Conservation (phyloP, 2,797 vertebrate genomes). For the Silurus aristotelis region DNA sequence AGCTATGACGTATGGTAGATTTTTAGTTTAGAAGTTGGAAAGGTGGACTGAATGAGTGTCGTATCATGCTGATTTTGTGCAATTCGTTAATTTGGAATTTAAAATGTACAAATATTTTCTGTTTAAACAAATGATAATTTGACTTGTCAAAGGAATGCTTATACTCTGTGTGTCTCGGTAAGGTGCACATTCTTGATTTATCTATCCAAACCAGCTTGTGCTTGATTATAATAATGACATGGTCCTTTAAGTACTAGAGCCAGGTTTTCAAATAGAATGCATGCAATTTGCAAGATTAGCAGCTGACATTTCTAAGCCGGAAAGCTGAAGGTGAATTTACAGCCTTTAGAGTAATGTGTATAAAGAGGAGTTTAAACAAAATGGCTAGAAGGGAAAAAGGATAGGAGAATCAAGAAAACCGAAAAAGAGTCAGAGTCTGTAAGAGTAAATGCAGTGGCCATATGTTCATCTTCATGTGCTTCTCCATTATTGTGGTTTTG, state of each 20-base stretch:
- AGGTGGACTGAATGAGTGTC: not conserved
- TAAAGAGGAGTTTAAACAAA: not conserved
- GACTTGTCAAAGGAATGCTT: not conserved
- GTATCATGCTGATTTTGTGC: not conserved
- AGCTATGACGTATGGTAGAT: not conserved
- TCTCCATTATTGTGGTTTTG: conserved; percentile 67
- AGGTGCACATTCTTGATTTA: not conserved
- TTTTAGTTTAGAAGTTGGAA: not conserved
- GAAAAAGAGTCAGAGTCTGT: conserved; percentile 55
- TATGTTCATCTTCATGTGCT: conserved; percentile 66
- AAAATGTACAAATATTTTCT: not conserved
- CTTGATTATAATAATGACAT: not conserved
- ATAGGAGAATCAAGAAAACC: conserved; percentile 3
- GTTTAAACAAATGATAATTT: not conserved
- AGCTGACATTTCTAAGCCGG: not conserved
- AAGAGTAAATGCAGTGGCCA: conserved; percentile 50
- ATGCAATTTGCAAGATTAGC: not conserved
- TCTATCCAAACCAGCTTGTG: not conserved
- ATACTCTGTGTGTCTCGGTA: not conserved
- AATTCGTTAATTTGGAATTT: not conserved
- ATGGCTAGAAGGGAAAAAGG: not conserved
- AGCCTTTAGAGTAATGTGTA: not conserved
- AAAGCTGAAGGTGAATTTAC: not conserved
- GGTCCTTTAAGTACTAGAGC: not conserved
- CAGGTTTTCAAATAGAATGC: not conserved